Evolutionary conservation across 2,888 invertebrate species (phyloP), one percentile per base, ranked within the genome.

Genomic region (Julus scanicus): DNA sequence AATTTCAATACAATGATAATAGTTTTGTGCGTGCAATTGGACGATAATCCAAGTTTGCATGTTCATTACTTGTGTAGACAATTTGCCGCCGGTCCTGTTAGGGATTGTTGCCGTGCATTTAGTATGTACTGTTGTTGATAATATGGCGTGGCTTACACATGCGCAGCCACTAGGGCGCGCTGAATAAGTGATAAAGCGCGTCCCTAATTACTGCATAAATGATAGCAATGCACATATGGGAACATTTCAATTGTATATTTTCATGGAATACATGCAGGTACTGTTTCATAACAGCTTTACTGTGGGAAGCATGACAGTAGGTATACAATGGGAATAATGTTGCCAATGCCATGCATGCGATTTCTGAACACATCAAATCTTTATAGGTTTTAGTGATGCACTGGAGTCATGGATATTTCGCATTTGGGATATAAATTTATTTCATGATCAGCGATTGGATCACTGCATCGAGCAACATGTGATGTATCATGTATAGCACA

Each of bases 161-260:
- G n/a, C 53, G n/a, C n/a, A n/a, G 17, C 5, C 63, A n/a, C 63
- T 17, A 63, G 17, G n/a, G 63, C 4, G 63, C n/a, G 15, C 63
- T 63, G 63, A 63, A 63, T 63, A n/a, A 63, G 63, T n/a, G 17
- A 63, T 63, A n/a, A 63, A 17, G 63, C 53, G 53, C n/a, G n/a
- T 63, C 63, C 63, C 63, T 63, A 63, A 63, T 63, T 63, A n/a
- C 63, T 63, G 63, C 63, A 63, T 63, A n/a, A 63, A 63, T 63
- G 63, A 63, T 63, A 63, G 17, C 63, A n/a, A 63, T 63, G 63
- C 63, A 17, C n/a, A n/a, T 63, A 13, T 63, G 63, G 63, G 63
- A 6, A 63, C 63, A 17, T 13, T 63, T 63, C 63, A 63, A n/a
- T 63, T n/a, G n/a, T n/a, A n/a, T 53, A 53, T 53, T 63, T 63